Percentiles rank a stretch among this genome's conserved stretches.
Evolutionary conservation across 2,888 invertebrate genomes (phyloP).

Genomic region (Yponomeuta evonymella): DNA sequence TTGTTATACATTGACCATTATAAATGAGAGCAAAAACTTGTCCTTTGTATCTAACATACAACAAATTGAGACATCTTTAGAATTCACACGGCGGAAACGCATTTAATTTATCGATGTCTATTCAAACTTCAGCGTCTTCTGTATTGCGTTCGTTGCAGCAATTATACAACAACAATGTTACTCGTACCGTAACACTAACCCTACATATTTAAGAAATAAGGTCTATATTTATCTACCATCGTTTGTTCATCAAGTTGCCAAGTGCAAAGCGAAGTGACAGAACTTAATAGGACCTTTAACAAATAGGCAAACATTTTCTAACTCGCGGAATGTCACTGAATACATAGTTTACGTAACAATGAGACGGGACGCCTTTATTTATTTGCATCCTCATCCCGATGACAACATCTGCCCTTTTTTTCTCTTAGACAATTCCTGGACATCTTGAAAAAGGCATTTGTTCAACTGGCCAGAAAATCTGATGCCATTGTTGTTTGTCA

Average conservation of each 20-base stretch:
- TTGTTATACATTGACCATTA: slow-evolving; percentile 43
- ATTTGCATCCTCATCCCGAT: slow-evolving; percentile 48
- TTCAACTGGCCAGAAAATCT: slow-evolving; percentile 73
- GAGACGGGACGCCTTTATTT: slow-evolving; percentile 49
- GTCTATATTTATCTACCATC: slow-evolving; percentile 27
- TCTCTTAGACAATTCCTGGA: slow-evolving; percentile 41
- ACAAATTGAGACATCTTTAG: slow-evolving; percentile 71
- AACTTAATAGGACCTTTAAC: slow-evolving; percentile 72
- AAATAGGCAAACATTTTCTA: slow-evolving; percentile 73
- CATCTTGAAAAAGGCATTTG: slow-evolving; percentile 67
- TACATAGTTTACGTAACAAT: slow-evolving; percentile 67
- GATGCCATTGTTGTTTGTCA: slow-evolving; percentile 10
- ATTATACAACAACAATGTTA: slow-evolving; percentile 47
- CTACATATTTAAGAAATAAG: slow-evolving; percentile 23
- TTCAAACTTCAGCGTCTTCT: slow-evolving; percentile 59
- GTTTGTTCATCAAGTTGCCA: neutral
- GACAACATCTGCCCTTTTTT: slow-evolving; percentile 71
- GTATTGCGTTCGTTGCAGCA: slow-evolving; percentile 59
- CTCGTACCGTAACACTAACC: slow-evolving; percentile 20
- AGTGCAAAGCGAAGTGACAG: slow-evolving; percentile 52
- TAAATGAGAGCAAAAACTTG: slow-evolving; percentile 34
- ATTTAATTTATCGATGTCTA: slow-evolving; percentile 74
- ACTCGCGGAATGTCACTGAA: slow-evolving; percentile 68
- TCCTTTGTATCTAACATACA: slow-evolving; percentile 49
- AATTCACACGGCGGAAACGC: slow-evolving; percentile 69